Base-by-base conservation (phyloP, 2,113 vertebrate species). In the Catharus bicknelli region DNA sequence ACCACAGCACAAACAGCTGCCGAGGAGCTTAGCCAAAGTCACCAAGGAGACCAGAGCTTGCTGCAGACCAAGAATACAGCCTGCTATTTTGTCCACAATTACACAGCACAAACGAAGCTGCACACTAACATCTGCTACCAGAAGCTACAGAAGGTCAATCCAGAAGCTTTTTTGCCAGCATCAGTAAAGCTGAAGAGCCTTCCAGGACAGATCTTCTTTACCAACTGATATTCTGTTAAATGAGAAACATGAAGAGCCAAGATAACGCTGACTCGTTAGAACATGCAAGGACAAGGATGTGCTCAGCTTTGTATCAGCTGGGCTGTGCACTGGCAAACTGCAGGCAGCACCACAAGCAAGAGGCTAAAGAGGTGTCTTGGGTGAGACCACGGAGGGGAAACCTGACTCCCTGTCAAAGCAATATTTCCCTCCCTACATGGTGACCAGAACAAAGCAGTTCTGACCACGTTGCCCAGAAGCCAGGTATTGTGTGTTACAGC, bases 21-120 rank as follows among this genome's bases (percentile, higher is more conserved):
- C 66, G 58, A 51, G 51, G 69, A 69, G 30, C 61, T 75, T 72
- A 88, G 81, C 14, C 50, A 34, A 72, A 75, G 80, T 82, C 90
- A 73, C 29, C 32, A 58, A 27, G 62, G 74, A 58, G 42, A 89
- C 26, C 16, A 68, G 40, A 29, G 36, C 34, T 66, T 58, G 58
- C 32, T n/a, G 62, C 54, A 86, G 61, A 61, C 50, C 36, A 84
- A 70, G 34, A 76, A 83, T 0, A 47, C 40, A 91, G 72, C 45
- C 22, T 67, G 45, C 40, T 78, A 84, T 57, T 90, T 48, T 76
- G 83, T 54, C 62, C 34, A 18, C 10, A 51, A 88, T 34, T 63
- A 70, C 38, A 78, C 0, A 19, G 66, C 40, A 90, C 45, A 88
- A 83, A 83, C 0, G 0, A 93, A 90, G 58, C 50, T 32, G 17